These are phyloP conservation scores for Drosophila aldrichi DNA, from an alignment of 2,888 invertebrate species.

Conservation along the genomic window DNA sequence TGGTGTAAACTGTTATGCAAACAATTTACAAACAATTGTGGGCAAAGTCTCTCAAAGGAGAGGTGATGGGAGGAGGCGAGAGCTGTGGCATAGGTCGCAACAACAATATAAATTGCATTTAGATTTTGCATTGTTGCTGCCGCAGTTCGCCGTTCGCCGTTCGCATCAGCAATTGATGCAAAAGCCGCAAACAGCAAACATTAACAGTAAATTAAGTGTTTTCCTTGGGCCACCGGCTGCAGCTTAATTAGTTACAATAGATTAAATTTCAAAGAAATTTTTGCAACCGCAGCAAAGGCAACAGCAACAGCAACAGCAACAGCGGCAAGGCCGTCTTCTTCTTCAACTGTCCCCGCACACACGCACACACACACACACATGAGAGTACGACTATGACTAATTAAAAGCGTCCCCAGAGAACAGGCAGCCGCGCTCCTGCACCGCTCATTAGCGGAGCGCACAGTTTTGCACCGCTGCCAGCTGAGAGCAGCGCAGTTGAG, in stretches of 20 bases:
- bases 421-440: slow-evolving; percentile 16
- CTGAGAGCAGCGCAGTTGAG: slow-evolving; percentile 20
- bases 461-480: slow-evolving; percentile 48
- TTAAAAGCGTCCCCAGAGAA: slow-evolving; percentile 54
- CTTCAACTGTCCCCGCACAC: slow-evolving; percentile 1
- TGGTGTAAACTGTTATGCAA: slow-evolving; percentile 78
- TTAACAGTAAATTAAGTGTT: slow-evolving; percentile 77
- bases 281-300: slow-evolving; percentile 58
- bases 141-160: slow-evolving; percentile 17
- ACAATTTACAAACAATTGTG: slow-evolving; percentile 69
- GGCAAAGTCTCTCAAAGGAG: neutral
- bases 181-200: slow-evolving; percentile 71
- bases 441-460: slow-evolving; percentile 54
- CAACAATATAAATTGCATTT: slow-evolving; percentile 20
- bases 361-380: neutral
- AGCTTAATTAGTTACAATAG: slow-evolving; percentile 80
- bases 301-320: neutral
- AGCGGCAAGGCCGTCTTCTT: slow-evolving; percentile 19
- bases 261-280: slow-evolving; percentile 79
- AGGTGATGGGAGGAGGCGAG: too few species aligned
- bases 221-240: slow-evolving; percentile 49
- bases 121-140: slow-evolving; percentile 19
- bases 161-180: slow-evolving; percentile 54
- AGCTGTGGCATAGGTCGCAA: neutral
- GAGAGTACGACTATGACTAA: slow-evolving; percentile 66